Conservation (phyloP, 2,888 invertebrate genomes). For the Cordilura impudica region DNA sequence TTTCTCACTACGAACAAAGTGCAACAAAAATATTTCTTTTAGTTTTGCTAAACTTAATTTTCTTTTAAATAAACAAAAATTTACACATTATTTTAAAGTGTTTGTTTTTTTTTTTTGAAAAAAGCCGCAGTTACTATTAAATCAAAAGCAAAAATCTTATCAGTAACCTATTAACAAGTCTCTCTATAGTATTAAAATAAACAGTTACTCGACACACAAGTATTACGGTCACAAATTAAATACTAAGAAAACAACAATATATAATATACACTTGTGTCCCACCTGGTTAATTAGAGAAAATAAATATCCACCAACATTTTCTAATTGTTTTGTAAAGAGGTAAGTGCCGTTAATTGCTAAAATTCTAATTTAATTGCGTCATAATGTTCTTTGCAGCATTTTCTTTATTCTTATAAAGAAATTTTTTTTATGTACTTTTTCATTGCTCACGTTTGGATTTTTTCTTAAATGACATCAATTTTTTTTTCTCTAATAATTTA, state of each 20-base stretch:
- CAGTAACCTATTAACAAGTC: background rate
- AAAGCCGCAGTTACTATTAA: no score
- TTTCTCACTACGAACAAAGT: background rate
- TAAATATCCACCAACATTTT: background rate
- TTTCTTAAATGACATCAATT: no score
- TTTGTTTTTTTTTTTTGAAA: no score
- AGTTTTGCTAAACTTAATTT: background rate
- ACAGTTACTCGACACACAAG: background rate
- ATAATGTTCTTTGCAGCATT: no score
- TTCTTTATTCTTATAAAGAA: background rate
- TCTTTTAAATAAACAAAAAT: background rate
- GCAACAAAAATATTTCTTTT: background rate
- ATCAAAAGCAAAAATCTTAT: background rate
- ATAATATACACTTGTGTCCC: background rate
- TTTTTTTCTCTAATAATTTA: no score
- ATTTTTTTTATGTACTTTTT: no score
- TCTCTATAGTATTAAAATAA: background rate
- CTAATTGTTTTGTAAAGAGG: background rate
- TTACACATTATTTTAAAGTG: background rate
- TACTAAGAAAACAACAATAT: background rate
- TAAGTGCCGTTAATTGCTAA: no score
- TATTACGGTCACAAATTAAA: background rate
- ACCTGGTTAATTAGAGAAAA: background rate
- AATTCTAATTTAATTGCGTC: background rate
- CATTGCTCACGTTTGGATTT: no score